These are phyloP conservation scores for Melanerpes aurifrons DNA, from an alignment of 2,113 vertebrate genomes.

Conservation along the genomic window DNA sequence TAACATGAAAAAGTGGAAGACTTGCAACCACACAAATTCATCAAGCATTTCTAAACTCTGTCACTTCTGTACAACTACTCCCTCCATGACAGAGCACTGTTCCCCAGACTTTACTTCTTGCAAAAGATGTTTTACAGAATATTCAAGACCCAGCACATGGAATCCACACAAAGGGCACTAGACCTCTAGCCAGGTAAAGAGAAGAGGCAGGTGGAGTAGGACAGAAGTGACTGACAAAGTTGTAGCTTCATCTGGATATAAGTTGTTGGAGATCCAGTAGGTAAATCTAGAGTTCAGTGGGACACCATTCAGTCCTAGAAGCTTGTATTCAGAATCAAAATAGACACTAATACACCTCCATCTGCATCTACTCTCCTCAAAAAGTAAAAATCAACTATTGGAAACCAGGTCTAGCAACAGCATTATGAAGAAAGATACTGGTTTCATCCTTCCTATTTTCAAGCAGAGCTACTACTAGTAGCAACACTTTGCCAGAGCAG, in stretches of 20 bases:
- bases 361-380: background rate
- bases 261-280: background rate
- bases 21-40: background rate
- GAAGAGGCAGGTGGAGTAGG: accelerated
- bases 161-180: background rate
- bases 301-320: background rate
- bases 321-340: background rate
- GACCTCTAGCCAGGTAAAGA: background rate
- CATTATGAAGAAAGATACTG: background rate
- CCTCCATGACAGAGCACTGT: background rate
- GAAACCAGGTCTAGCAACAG: background rate
- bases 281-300: background rate
- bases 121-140: background rate
- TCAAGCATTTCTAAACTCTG: accelerated
- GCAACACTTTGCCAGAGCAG: background rate
- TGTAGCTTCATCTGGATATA: background rate
- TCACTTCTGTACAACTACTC: background rate
- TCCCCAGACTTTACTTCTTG: background rate
- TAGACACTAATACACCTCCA: background rate
- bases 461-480: background rate
- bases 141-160: accelerated
- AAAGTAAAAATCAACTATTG: background rate
- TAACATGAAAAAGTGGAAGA: background rate
- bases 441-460: background rate
- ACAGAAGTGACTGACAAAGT: background rate